Base-by-base conservation (phyloP, 2,888 invertebrate genomes). In the Sinodicranocentrus sp. region DNA sequence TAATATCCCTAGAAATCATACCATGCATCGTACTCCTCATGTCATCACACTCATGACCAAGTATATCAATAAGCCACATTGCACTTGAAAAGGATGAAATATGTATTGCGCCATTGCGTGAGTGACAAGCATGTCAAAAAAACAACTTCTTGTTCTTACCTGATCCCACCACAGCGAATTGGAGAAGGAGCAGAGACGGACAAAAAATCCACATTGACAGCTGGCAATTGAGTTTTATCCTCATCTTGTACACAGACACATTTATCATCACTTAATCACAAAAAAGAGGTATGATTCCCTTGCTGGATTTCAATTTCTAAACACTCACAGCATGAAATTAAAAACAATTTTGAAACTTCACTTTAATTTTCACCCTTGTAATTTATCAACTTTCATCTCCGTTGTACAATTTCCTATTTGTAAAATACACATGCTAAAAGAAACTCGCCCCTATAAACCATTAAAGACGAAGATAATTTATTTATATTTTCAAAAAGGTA, bases 141-240 rank as follows among this genome's bases (percentile, higher is more conserved):
- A n/a, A n/a, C n/a, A n/a, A n/a, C 39, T 52, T 52, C 3, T 59
- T 10, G 23, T 48, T 44, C 52, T 48, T 76, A 76, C 76, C 76
- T 39, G 76, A 54, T 17, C 52, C 15, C 5, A 68, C 68, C 2
- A 48, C 67, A 43, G 39, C 21, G 21, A 54, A 67, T 19, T 61
- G 28, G 19, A 73, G 59, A 61, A 73, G 44, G 43, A 73, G 6
- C 59, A 23, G 19, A 15, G 26, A 59, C 33, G 33, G 33, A 59
- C 26, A 59, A 59, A 26, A 43, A 43, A 44, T 44, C 52, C 52
- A 17, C n/a, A 19, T 19, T 17, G 52, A 52, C n/a, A 52, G 8
- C 25, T 19, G 19, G 26, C 59, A 63, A 63, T 13, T 19, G 6
- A 63, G 17, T 33, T 17, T 28, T 28, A 26, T 15, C 25, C 57